Base-by-base conservation (phyloP, 2,113 vertebrate species). In the Athene noctua region DNA sequence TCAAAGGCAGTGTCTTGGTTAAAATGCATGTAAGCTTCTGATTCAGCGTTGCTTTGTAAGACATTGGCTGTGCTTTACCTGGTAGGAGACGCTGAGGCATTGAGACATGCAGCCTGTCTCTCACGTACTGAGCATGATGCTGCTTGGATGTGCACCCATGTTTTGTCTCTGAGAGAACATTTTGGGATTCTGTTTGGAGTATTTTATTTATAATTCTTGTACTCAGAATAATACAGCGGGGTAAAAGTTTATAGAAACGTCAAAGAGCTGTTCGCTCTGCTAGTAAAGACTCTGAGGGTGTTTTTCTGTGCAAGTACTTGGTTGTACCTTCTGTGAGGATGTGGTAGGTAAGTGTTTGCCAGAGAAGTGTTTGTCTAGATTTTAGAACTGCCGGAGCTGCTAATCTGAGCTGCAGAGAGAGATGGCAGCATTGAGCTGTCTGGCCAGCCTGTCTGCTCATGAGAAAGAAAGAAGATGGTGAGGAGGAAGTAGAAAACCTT, bases 391-490 rank as follows among this genome's bases (percentile, higher is more conserved):
- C 13, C 0, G 1, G 70, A 93, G 86, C 66, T 95, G 92, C 91
- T 92, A 46, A 38, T 82, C 82, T 51, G 87, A 90, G 82, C 71
- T 78, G 59, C 70, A 49, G 91, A 96, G 97, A 71, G 85, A 97
- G 97, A 94, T 97, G 97, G 97, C 97, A 97, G 96, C 92, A 97
- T 96, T 92, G 96, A 97, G 95, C 96, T 93, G 68, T 78, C 15
- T 38, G 86, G 58, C 46, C 55, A 6, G 34, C 15, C 71, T 27
- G 52, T 17, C 67, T 92, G 61, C 62, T 92, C n/a, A 9, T 16
- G 20, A 75, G 52, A 19, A 40, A 63, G 38, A 72, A 30, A 17
- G 34, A 52, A 40, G 66, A 34, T 21, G 47, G 32, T 62, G 77
- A 95, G 27, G 38, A 91, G 70, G 51, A 88, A 89, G 46, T 46